These are phyloP conservation scores for Temnothorax unifasciatus DNA, from an alignment of 2,888 invertebrate species.

Conservation along the genomic window DNA sequence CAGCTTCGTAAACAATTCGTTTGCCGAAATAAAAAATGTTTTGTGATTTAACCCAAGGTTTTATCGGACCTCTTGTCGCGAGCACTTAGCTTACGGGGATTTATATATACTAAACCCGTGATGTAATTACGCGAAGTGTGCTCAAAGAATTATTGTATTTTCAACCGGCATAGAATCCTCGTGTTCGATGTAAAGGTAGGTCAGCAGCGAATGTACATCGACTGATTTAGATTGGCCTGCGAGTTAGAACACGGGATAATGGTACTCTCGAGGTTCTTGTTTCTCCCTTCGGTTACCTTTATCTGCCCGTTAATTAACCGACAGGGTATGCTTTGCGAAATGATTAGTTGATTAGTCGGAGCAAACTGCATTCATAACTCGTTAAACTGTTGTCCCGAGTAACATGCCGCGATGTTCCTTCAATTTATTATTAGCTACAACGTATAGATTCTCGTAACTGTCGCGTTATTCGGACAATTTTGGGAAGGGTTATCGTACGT, in stretches of 20 bases:
- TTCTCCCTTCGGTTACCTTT: conserved; percentile 20
- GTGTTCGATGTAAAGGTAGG: conserved; percentile 29
- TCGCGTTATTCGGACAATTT: neutral
- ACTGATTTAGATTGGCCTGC: conserved; percentile 49
- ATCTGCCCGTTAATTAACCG: conserved; percentile 60
- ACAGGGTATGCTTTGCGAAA: conserved; percentile 33
- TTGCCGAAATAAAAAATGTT: conserved; percentile 21
- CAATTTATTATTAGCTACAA: conserved; percentile 32
- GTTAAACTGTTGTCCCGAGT: conserved; percentile 21
- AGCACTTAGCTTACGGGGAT: conserved; percentile 7
- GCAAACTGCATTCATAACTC: conserved; percentile 22
- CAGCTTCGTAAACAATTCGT: neutral
- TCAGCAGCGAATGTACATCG: conserved; percentile 19
- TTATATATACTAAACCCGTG: conserved; percentile 3
- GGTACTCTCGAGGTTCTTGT: conserved; percentile 44
- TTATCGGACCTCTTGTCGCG: neutral
- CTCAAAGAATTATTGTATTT: conserved; percentile 22
- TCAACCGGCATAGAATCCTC: neutral
- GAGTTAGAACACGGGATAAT: conserved; percentile 55
- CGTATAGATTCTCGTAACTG: neutral
- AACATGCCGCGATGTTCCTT: neutral
- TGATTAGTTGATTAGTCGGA: conserved; percentile 25
- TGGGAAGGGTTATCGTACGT: neutral
- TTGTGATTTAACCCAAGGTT: conserved; percentile 9
- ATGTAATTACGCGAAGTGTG: conserved; percentile 21